Evolutionary conservation across 2,888 invertebrate genomes (phyloP).

Genomic region (Campoletis raptor): DNA sequence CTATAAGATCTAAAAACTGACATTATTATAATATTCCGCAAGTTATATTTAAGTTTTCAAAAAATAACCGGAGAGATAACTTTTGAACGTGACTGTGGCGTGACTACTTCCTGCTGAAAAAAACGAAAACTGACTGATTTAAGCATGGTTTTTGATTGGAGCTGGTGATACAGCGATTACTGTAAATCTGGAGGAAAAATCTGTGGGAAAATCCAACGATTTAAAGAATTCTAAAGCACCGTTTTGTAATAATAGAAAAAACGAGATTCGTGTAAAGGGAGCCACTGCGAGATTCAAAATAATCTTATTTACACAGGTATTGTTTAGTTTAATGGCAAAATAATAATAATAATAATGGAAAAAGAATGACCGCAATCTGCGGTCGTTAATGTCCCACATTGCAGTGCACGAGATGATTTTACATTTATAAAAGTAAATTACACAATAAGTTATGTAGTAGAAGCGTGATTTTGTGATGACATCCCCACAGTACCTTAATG

Average conservation of each 20-base stretch:
- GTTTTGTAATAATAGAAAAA: neutral
- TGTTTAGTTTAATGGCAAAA: neutral
- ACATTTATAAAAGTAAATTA: slow-evolving; percentile 17
- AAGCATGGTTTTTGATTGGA: neutral
- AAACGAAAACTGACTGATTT: neutral
- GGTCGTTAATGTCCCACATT: slow-evolving; percentile 19
- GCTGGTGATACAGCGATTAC: neutral
- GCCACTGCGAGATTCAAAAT: neutral
- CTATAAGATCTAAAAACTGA: no score
- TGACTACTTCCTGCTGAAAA: neutral
- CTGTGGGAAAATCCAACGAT: neutral
- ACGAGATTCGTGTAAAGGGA: neutral
- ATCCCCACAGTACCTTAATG: neutral
- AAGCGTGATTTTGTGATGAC: slow-evolving; percentile 9
- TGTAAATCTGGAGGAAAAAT: neutral
- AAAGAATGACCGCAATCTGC: neutral
- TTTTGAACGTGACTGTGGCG: no score
- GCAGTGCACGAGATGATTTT: neutral
- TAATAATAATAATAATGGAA: neutral
- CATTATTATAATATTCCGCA: no score
- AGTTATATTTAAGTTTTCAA: no score
- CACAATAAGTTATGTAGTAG: neutral
- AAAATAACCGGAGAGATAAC: no score
- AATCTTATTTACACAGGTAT: neutral
- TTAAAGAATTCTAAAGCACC: neutral